Base-by-base conservation (phyloP, 2,113 vertebrate genomes). In the Salvelinus fontinalis region DNA sequence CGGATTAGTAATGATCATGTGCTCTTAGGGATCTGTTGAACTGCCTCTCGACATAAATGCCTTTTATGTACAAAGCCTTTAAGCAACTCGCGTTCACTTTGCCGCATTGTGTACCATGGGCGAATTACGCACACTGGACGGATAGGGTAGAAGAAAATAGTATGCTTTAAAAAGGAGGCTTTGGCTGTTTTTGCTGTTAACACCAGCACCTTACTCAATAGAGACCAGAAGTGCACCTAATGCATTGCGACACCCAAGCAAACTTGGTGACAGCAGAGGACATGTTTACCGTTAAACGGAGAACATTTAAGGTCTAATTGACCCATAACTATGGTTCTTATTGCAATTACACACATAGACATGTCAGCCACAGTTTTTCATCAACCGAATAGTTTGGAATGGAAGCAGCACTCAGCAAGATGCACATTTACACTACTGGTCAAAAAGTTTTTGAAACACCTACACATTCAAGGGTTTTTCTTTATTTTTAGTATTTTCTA, bases 1-100 rank as follows among this genome's bases (percentile, higher is more conserved):
- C 66, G 78, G 89, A 91, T 93, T 93, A 90, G 83, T 87, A 91
- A 79, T 66, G 91, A 91, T 92, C 83, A 82, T 44, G 48, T 83
- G 85, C 84, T 90, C 86, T 82, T 70, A 77, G 79, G 82, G 85
- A 84, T 89, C 67, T 82, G 79, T 84, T 71, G 82, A 87, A 83
- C 83, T 75, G 81, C 85, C 74, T 85, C 83, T 86, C 80, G 80
- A 70, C 75, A 77, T 77, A 80, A 89, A 84, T 84, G 77, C 77
- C 69, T 77, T 86, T 84, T 81, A 83, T 79, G 85, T 75, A 83
- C 75, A 83, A 79, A 81, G 77, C 80, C 83, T 85, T 88, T 84
- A 84, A 82, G 82, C 76, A 81, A 82, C 81, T 91, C 87, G 62
- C 70, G 85, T 86, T 83, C 65, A 67, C 79, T 78, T 76, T 81